A percentile compares a stretch with the other conserved stretches of the same genome.
phyloP scores from a whole-genome alignment of 2,888 invertebrate genomes.

The Pollenia amentaria region DNA sequence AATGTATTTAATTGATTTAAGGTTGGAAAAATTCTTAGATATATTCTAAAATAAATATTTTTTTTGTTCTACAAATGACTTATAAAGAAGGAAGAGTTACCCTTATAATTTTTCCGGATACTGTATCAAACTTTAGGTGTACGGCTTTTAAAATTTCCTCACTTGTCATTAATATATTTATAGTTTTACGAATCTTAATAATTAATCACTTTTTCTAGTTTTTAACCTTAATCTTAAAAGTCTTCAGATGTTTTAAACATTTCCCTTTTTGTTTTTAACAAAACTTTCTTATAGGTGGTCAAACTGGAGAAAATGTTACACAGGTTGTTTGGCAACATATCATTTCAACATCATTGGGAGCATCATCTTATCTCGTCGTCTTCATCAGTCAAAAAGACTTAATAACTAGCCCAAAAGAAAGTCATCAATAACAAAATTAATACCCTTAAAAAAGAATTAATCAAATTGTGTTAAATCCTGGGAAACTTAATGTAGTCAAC shows the following conservation, averaged over 20 bases:
- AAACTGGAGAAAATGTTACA: not conserved
- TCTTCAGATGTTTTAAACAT: not conserved
- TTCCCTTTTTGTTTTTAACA: not conserved
- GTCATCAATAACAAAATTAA: not conserved
- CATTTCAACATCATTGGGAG: not conserved
- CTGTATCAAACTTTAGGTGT: too few relatives aligned
- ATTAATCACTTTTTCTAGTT: not conserved
- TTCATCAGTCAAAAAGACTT: not conserved
- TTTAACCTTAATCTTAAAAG: not conserved
- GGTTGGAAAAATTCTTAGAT: too few relatives aligned
- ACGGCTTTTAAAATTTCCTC: too few relatives aligned
- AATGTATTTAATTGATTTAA: too few relatives aligned
- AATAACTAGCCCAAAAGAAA: not conserved
- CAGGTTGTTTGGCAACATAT: slow-evolving; percentile 38
- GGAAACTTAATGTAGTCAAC: not conserved
- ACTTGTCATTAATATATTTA: not conserved
- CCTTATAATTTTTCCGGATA: too few relatives aligned
- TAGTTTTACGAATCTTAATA: not conserved
- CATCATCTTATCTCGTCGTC: not conserved
- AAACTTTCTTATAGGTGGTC: slow-evolving; percentile 30
- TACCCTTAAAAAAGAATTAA: not conserved
- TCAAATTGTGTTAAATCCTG: not conserved
- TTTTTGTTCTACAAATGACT: too few relatives aligned
- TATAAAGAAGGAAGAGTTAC: too few relatives aligned
- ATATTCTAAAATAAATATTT: too few relatives aligned